These are phyloP conservation scores for Fulica atra DNA, from an alignment of 2,113 vertebrate genomes.

Conservation along the genomic window DNA sequence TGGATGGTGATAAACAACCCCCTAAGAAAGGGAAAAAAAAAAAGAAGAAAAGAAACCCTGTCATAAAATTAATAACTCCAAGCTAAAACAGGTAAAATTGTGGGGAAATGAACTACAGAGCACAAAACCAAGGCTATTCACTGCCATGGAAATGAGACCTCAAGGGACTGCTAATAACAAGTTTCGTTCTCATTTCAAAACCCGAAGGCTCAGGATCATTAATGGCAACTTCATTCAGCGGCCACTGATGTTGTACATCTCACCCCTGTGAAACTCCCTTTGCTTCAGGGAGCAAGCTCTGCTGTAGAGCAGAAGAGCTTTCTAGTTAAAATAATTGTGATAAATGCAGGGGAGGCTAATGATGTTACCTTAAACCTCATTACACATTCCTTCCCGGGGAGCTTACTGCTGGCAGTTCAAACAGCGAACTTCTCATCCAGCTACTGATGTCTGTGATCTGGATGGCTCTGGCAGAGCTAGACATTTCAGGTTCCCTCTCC, in stretches of 20 bases:
- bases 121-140: not conserved
- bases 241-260: not conserved
- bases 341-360: not conserved
- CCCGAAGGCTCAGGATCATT: not conserved
- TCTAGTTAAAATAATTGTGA: not conserved
- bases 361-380: not conserved
- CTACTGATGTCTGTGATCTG: not conserved
- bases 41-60: not conserved
- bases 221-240: not conserved
- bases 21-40: conserved; percentile 24
- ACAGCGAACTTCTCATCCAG: not conserved
- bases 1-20: conserved; percentile 98
- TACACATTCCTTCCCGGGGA: not conserved
- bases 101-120: not conserved
- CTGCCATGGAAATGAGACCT: not conserved
- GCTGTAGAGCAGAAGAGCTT: not conserved
- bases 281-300: not conserved
- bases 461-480: not conserved
- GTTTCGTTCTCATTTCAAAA: not conserved
- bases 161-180: not conserved
- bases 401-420: not conserved
- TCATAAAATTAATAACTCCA: not conserved
- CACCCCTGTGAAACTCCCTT: not conserved
- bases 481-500: not conserved
- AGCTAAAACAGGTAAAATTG: not conserved